Conservation (phyloP, 2,797 vertebrate genomes). For the Eulemur coronatus region DNA sequence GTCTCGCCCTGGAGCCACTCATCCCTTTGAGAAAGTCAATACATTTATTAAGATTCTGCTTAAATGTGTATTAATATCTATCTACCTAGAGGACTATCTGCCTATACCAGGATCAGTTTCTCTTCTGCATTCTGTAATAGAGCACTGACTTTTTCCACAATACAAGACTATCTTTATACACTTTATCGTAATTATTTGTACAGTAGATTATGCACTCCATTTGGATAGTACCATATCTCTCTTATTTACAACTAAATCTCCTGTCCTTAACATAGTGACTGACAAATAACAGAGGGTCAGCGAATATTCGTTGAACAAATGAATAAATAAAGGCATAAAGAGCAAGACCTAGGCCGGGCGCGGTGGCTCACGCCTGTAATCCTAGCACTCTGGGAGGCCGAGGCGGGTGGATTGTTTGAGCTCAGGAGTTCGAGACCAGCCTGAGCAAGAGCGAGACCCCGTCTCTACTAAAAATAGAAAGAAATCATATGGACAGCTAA, state of each 20-base stretch:
- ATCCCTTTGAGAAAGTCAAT: background rate
- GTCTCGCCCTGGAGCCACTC: background rate
- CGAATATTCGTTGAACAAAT: background rate
- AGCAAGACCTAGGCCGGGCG: background rate
- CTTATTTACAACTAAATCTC: background rate
- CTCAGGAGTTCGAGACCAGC: too few relatives aligned
- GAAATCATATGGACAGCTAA: too few relatives aligned
- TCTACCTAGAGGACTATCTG: background rate
- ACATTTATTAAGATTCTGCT: background rate
- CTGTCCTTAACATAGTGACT: background rate
- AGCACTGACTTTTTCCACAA: background rate
- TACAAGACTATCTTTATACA: background rate
- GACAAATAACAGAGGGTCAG: background rate
- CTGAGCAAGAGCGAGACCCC: too few relatives aligned
- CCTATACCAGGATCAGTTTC: background rate
- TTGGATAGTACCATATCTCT: background rate
- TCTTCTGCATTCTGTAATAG: background rate
- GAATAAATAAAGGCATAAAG: background rate
- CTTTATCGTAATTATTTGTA: background rate
- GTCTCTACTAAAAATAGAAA: too few relatives aligned
- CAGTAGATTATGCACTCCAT: background rate
- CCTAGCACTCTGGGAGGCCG: too few relatives aligned
- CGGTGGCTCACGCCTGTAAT: too few relatives aligned
- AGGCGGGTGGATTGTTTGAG: too few relatives aligned
- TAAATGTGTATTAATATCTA: background rate